Evolutionary conservation across 2,113 vertebrate species (phyloP), one percentile per base, ranked within the genome.

Genomic region (Lepus europaeus): DNA sequence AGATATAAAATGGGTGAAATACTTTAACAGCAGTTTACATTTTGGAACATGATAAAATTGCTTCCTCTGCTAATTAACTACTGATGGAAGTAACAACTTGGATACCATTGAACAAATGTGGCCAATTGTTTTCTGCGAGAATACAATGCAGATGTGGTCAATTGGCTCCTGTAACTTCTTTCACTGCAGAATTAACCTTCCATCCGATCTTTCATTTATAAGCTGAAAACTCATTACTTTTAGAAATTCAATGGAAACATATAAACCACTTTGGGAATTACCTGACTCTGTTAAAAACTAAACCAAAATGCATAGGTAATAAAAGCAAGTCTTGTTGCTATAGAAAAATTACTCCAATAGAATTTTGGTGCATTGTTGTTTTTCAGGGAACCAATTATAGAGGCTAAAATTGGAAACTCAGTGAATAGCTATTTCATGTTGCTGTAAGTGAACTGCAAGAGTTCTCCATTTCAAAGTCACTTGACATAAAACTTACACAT

Each of bases 401-500:
- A 92, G 59, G 59, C 74, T 93, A 95, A 96, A 96, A 88, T 84
- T 89, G 89, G 88, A 92, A 88, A 31, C 85, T 92, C 91, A 90
- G 79, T 96, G 87, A 96, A 93, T 93, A 89, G 88, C 69, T 93
- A 92, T 97, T 97, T 97, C 94, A 96, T 79, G 74, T 88, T 89
- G 72, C 90, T 97, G 17, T 87, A 96, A 96, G 86, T 74, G 80
- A 96, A 87, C 16, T 56, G 61, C n/a, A 89, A 95, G 53, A 29
- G 31, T 82, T 94, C 93, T 89, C 91, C 74, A 90, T 56, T 93
- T 97, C 91, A 95, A 96, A 97, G 87, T 96, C 80, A 82, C 61
- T 97, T 96, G 68, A 14, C 70, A 97, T 93, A 94, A 49, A 95
- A 66, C 91, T 97, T 93, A 96, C 89, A 95, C 96, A 91, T 97